A percentile compares a stretch with the other conserved stretches of the same genome.
Evolutionary conservation across 53 echinoderm and acorn worm species (phyloP).

Genomic region (Patiria pectinifera): DNA sequence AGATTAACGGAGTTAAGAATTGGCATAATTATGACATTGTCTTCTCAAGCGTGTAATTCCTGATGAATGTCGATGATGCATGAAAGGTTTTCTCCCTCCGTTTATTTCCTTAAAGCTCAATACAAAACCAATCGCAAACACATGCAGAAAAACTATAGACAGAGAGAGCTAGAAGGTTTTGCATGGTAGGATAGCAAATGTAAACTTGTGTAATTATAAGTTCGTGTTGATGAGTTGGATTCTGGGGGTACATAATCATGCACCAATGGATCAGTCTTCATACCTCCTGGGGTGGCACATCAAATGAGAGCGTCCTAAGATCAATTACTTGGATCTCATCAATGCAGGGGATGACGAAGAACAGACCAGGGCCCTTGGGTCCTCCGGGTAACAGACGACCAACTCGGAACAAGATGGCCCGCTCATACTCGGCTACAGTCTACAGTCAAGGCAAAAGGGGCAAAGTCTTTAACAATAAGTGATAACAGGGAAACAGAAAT

Average conservation of each 20-base stretch:
- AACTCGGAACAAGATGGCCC: conserved; percentile 83
- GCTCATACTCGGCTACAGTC: conserved; percentile 87
- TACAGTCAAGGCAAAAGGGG: conserved; percentile 31
- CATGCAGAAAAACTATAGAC: background rate
- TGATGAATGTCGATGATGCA: background rate
- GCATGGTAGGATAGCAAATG: no score
- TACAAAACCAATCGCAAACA: background rate
- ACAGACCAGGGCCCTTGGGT: conserved; percentile 87
- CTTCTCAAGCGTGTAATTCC: background rate
- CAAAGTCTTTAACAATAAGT: background rate
- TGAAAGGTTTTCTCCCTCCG: background rate
- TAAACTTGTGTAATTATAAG: no score
- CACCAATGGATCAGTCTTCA: background rate
- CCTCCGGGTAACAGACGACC: conserved; percentile 81
- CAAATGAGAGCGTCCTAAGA: conserved; percentile 86
- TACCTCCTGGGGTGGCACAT: conserved; percentile 92
- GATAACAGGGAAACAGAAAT: background rate
- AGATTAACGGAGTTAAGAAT: no score
- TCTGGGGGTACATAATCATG: background rate
- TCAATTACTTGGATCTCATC: conserved; percentile 78
- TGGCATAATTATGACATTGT: no score
- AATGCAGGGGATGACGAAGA: conserved; percentile 85
- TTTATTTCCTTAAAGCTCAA: background rate
- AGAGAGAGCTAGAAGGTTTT: no score
- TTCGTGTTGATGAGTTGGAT: background rate